Evolutionary conservation across 1,140 invertebrate genomes (phyloP), one percentile per base, ranked within the genome.

Genomic region (Drosophila sturtevanti): DNA sequence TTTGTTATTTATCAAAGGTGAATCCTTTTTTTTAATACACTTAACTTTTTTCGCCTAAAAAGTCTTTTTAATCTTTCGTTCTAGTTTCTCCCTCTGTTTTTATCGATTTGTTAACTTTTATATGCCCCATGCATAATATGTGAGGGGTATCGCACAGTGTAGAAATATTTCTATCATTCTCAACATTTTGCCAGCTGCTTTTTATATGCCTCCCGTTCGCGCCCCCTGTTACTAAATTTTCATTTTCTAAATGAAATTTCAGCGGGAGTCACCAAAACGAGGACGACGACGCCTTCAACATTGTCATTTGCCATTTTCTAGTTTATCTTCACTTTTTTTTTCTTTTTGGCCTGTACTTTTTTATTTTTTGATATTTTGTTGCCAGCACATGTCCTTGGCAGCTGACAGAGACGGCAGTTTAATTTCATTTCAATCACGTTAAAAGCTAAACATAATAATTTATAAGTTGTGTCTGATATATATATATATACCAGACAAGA

Each of bases 361-460:
- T 12, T 35, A 54, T 56, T 66, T 77, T 61, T 71, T 68, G 72
- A 58, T 37, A 72, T 77, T 63, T 44, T 82, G 79, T 79, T 48
- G 41, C 41, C 82, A 82, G 78, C 82, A 86, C 76, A 86, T 86
- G 82, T 89, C 79, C 68, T 55, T 72, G 82, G 81, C 81, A 85
- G 81, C 81, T 81, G 81, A 70, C 84, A 86, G 73, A 71, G 61
- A 52, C 82, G 67, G 68, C 79, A 80, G 84, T 89, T 89, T 89
- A 89, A 89, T 89, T 89, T 89, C 76, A 89, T 84, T 89, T 89
- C 84, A 89, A 89, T 89, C 84, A 89, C 72, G 84, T 77, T 89
- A 89, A 89, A 89, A 89, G 84, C 79, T 80, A 89, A 84, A 80
- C 77, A 89, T 89, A 89, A 89, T 89, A 89, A 89, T 89, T 89